Percentiles rank a stretch among this genome's conserved stretches.
Evolutionary conservation across 92 coral and sea anemone genomes (phyloP).

Genomic region (Epizoanthus illoricatus): DNA sequence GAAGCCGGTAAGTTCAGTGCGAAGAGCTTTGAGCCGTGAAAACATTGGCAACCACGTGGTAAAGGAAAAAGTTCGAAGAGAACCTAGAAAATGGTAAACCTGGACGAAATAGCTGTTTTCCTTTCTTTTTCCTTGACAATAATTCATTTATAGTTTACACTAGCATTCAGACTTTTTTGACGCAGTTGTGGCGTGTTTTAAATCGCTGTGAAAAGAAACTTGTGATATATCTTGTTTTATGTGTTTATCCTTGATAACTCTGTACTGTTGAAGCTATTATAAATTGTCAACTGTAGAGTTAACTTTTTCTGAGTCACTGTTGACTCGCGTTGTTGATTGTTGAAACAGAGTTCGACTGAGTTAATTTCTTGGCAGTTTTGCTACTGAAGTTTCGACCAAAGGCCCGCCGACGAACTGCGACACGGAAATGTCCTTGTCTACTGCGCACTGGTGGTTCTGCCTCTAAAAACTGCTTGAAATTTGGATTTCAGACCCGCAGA

Average conservation of each 20-base stretch:
- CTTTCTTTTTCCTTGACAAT: background rate
- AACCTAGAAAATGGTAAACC: background rate
- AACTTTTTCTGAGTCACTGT: background rate
- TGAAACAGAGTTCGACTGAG: conserved; percentile 7
- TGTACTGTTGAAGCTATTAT: background rate
- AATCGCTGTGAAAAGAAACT: background rate
- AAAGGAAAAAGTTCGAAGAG: background rate
- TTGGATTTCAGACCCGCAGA: background rate
- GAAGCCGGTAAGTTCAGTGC: conserved; percentile 26
- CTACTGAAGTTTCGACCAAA: background rate
- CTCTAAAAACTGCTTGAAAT: background rate
- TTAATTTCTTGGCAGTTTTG: background rate
- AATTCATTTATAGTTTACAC: too few relatives aligned
- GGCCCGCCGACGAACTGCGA: background rate
- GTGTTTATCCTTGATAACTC: background rate
- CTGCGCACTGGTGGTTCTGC: background rate
- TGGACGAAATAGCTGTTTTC: background rate
- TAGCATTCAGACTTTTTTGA: background rate
- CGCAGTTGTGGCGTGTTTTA: conserved; percentile 11
- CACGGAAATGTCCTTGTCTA: conserved; percentile 1
- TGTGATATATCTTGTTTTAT: background rate
- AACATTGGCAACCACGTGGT: conserved; percentile 21
- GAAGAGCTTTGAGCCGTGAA: background rate
- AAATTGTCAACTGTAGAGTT: background rate
- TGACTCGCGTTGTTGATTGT: background rate